Base-by-base conservation (phyloP, 2,113 vertebrate genomes). In the Brachyhypopomus gauderio region DNA sequence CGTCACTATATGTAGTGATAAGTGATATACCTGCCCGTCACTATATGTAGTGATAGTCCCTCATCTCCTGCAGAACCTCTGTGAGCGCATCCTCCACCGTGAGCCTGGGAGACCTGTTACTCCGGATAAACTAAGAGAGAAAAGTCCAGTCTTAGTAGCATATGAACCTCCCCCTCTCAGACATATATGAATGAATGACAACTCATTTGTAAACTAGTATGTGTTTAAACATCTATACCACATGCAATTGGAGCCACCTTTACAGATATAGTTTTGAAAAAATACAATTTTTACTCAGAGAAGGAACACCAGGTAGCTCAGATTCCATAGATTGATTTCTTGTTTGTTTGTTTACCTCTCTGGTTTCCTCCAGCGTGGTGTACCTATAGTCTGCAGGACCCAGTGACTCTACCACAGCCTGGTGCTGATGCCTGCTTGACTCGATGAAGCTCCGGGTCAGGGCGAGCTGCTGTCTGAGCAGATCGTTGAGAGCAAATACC, bases 401-500 rank as follows among this genome's bases (percentile, higher is more conserved):
- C 11, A 97, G 77, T 0, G 93, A 93, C 72, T 79, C 89, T 79
- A 98, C 81, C 0, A 95, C 81, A 9, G 92, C 89, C 0, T 41
- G 1, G 73, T 96, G 94, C 45, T 96, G 93, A 5, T 86, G 90
- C 0, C 89, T 92, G 78, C 86, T 85, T 69, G 89, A 89, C 56
- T 96, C 81, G 0, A 95, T 82, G 69, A 95, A 96, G 45, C 86
- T 90, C 67, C 81, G 92, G 0, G 92, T 96, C 77, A 96, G 86
- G 74, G 89, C 62, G 48, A 99, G 71, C 80, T 97, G 96, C 90
- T 97, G 95, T 66, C 92, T 95, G 80, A 97, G 88, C 92, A 96
- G 78, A 76, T 96, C 67, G 0, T 95, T 92, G 2, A 98, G 86
- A 0, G 85, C 89, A 0, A 93, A 86, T 0, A 55, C 79, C 0